Evolutionary conservation across 2,797 vertebrate genomes (phyloP).

Genomic region (Leuciscus waleckii): DNA sequence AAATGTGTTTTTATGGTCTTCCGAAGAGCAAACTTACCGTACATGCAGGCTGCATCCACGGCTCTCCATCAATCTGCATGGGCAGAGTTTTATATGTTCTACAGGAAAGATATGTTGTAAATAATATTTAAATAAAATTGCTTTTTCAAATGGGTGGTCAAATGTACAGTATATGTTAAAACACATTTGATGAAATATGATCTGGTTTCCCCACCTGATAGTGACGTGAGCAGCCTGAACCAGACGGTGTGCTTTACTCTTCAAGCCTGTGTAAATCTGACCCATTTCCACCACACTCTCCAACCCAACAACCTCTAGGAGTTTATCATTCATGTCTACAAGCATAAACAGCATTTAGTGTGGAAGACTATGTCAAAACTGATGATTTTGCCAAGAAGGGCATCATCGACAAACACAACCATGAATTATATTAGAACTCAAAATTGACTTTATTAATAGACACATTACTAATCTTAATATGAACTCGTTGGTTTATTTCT

Average conservation of each 20-base stretch:
- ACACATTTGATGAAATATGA: not conserved
- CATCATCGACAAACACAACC: not conserved
- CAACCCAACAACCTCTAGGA: slow-evolving; percentile 89
- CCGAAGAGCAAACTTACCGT: slow-evolving; percentile 78
- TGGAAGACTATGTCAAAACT: not conserved
- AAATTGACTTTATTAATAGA: not conserved
- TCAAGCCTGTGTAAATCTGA: slow-evolving; percentile 91
- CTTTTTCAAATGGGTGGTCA: not conserved
- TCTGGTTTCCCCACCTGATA: slow-evolving; percentile 76
- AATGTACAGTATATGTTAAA: not conserved
- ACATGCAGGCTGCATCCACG: slow-evolving; percentile 93
- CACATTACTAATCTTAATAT: not conserved
- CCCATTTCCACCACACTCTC: slow-evolving; percentile 91
- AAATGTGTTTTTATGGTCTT: not conserved
- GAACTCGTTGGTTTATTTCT: not conserved
- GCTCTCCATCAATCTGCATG: slow-evolving; percentile 95
- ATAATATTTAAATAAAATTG: not conserved
- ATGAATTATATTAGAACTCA: not conserved
- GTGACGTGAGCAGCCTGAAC: slow-evolving; percentile 87
- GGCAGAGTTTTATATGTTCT: slow-evolving; percentile 90
- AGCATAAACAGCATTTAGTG: not conserved
- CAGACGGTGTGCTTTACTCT: slow-evolving; percentile 86
- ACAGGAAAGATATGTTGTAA: not conserved
- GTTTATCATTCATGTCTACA: slow-evolving; percentile 85
- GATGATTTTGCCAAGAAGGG: slow-evolving; percentile 6